Percentiles rank a stretch among this genome's conserved stretches.
Conservation (phyloP, 2,888 invertebrate genomes). For the Lasius fuliginosus region DNA sequence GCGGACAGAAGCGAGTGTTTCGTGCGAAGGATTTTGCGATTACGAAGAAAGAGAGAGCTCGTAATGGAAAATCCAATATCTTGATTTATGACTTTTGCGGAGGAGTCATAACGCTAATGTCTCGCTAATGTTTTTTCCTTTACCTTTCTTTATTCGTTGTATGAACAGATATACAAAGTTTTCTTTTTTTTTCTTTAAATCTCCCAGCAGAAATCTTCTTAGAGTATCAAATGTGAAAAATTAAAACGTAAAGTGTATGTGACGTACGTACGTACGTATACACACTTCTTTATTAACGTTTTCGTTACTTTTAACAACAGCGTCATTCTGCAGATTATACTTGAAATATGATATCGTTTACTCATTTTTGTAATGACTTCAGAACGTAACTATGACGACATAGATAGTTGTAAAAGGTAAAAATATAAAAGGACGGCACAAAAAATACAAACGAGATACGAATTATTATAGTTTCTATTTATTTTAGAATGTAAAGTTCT, state of each 20-base stretch:
- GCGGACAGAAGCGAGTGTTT: background rate
- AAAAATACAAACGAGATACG: background rate
- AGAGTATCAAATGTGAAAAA: background rate
- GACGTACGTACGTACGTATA: background rate
- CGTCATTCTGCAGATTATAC: conserved; percentile 6
- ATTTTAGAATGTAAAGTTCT: conserved; percentile 14
- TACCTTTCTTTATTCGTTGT: background rate
- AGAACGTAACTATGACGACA: background rate
- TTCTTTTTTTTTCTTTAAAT: background rate
- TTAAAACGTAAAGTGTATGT: background rate
- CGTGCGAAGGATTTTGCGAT: background rate
- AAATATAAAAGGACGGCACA: too few relatives aligned
- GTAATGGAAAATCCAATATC: background rate
- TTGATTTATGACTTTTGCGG: background rate
- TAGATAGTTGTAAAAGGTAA: background rate
- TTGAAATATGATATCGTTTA: conserved; percentile 14
- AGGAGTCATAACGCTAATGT: background rate
- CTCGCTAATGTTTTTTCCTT: conserved; percentile 1
- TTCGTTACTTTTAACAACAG: background rate
- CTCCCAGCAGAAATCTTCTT: background rate
- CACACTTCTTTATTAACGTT: background rate
- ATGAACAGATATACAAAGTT: background rate
- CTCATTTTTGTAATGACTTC: background rate
- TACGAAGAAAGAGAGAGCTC: background rate
- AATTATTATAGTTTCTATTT: background rate